Base-by-base conservation (phyloP, 2,888 invertebrate genomes). In the Sphaerophoria rueppellii region DNA sequence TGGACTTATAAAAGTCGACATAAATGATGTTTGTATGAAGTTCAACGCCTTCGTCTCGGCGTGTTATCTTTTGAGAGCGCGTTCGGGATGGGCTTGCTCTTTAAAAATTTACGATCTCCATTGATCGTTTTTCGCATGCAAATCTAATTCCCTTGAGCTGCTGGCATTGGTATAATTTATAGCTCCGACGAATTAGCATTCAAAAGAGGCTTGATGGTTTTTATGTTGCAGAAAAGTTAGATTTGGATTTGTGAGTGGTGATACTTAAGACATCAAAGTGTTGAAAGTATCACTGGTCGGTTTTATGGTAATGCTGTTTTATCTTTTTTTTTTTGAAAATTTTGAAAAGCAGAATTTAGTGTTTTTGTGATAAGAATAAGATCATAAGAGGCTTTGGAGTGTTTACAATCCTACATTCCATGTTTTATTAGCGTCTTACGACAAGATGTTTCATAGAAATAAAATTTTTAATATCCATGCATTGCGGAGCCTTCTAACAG, bases 81-180 rank as follows among this genome's bases (percentile, higher is more conserved):
- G 6, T 43, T 24, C 24, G 24, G 24, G 24, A 2, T 24, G 24
- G 24, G 24, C 24, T 24, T 24, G 24, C 1, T 24, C 24, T 24
- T 24, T 24, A 24, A 24, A 69, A 79, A 83, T 83, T 83, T 75
- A 83, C 71, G 82, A 75, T 67, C 70, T 63, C 11, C 46, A 67
- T 75, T 67, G 79, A 67, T 75, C 79, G 74, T 71, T 54, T 67
- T 73, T 24, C 24, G 69, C 63, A 77, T 65, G 65, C 48, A 35
- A 61, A 69, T 58, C 46, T 70, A 43, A 43, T 6, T 43, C 40
- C 11, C 58, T 70, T 54, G 24, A 24, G 24, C 24, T 24, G 24
- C 24, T 24, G 34, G 55, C 14, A 32, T 50, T 24, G 9, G 34
- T 5, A 4, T 43, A 71, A 82, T 82, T 76, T 82, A 81, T 61